Evolutionary conservation across 2,888 invertebrate genomes (phyloP), one percentile per base, ranked within the genome.

Genomic region (Acleris holmiana): DNA sequence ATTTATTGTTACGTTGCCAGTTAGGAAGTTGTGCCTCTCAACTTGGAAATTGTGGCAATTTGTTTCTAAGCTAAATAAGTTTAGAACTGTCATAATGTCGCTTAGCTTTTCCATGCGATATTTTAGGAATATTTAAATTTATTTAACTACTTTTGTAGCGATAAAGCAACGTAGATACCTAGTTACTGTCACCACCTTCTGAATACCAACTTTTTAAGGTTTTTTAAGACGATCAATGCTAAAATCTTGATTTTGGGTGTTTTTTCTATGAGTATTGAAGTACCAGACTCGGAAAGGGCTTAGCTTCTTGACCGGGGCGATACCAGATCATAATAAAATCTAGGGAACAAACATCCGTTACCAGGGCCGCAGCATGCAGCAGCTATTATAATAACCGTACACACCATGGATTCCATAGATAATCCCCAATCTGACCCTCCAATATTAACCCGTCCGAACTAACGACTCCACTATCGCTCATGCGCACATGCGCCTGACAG

Each of bases 401-500:
- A 78, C 74, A 74, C 78, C 72, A 75, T 79, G 81, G 82, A 82
- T 80, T 82, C 80, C 77, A 83, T 78, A 86, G 87, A 87, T 87
- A 88, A 85, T 85, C 84, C 88, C 79, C 79, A 77, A 85, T 84
- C 71, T 78, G 72, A 81, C 88, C 91, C 91, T 84, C 83, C 79
- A 68, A 87, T 89, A 90, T 90, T 89, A 91, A 92, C 92, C 90
- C 89, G 89, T 89, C 88, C 80, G 77, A 81, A 78, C 82, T 91
- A 91, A 91, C 91, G 88, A 85, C 86, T 88, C 72, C 84, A 89
- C 92, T 92, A 92, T 92, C 91, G 91, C 86, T 92, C 91, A 92
- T 80, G 82, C 84, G 82, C 86, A 84, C 91, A 91, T 92, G 92
- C 88, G 85, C 77, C 80, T 92, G 92, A 91, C 92, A 91, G 86